Evolutionary conservation across 1,140 invertebrate species (phyloP).

Genomic region (Drosophila repletoides): DNA sequence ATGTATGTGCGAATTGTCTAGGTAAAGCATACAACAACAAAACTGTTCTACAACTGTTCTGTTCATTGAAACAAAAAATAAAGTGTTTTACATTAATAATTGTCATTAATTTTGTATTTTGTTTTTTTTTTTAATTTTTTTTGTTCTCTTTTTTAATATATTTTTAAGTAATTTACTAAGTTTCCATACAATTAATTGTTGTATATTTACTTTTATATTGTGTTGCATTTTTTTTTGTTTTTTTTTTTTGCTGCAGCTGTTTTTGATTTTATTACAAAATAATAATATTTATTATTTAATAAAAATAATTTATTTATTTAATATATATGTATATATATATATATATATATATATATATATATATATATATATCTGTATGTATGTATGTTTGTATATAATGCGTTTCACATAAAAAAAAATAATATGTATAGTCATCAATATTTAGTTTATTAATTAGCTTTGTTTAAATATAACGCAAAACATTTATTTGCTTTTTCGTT

Average conservation of each 20-base stretch:
- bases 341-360: conserved; percentile 48
- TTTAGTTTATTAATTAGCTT: conserved; percentile 27
- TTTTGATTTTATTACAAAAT: conserved; percentile 70
- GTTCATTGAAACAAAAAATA: conserved; percentile 12
- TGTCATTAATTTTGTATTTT: conserved; percentile 25
- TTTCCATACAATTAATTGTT: conserved; percentile 47
- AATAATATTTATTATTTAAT: conserved; percentile 77
- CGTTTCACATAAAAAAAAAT: too few species aligned
- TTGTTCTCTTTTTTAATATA: conserved; percentile 9
- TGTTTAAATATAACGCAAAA: conserved; percentile 37
- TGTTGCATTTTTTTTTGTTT: neutral
- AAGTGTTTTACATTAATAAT: conserved; percentile 29
- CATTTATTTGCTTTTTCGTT: conserved; percentile 13
- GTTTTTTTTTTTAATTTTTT: conserved; percentile 11
- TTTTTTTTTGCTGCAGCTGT: conserved; percentile 18
- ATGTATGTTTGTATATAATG: conserved; percentile 38
- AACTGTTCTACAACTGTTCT: neutral
- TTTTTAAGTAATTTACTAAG: conserved; percentile 42
- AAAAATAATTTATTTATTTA: conserved; percentile 79
- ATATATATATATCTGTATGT: conserved; percentile 7
- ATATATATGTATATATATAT: conserved; percentile 64
- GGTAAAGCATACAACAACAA: conserved; percentile 1
- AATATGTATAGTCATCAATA: conserved; percentile 50
- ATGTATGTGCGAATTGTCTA: neutral
- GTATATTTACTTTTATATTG: conserved; percentile 27